These are phyloP conservation scores for Cyrtorhinus lividipennis DNA, from an alignment of 1,140 invertebrate species.

Conservation along the genomic window DNA sequence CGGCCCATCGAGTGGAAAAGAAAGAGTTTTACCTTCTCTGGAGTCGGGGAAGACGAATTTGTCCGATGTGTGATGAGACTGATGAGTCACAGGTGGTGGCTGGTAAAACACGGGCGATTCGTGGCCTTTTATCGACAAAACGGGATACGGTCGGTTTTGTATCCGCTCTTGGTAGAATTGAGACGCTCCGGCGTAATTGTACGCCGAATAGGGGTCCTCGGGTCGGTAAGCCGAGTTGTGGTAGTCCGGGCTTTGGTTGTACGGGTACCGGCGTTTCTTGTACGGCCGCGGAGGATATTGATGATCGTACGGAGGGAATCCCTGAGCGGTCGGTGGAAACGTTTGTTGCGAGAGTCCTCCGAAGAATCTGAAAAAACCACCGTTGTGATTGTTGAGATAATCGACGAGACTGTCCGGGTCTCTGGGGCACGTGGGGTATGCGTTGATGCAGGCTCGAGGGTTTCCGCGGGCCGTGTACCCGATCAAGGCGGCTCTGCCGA, in stretches of 20 bases:
- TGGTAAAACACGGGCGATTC: neutral
- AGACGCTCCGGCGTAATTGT: slow-evolving; percentile 15
- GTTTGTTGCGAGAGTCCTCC: slow-evolving; percentile 26
- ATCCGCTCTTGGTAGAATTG: slow-evolving; percentile 19
- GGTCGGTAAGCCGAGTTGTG: neutral
- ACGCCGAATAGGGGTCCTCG: neutral
- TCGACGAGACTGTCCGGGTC: slow-evolving; percentile 52
- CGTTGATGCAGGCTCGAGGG: slow-evolving; percentile 40
- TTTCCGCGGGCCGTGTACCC: slow-evolving; percentile 49
- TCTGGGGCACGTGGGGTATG: slow-evolving; percentile 56
- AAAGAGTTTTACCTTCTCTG: slow-evolving; percentile 18
- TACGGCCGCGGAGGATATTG: neutral
- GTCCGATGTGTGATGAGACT: neutral
- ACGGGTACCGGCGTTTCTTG: neutral
- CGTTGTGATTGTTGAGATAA: slow-evolving; percentile 73
- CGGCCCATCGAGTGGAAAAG: slow-evolving; percentile 13
- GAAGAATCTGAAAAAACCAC: slow-evolving; percentile 69
- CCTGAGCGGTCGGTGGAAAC: neutral
- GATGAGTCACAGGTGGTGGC: neutral
- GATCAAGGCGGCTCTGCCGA: slow-evolving; percentile 53
- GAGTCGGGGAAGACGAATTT: slow-evolving; percentile 11
- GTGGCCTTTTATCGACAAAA: neutral
- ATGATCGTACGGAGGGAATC: neutral
- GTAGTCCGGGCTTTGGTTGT: neutral
- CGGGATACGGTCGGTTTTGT: slow-evolving; percentile 12